A percentile compares a stretch with the other conserved stretches of the same genome.
Conservation (phyloP, 2,797 vertebrate genomes). For the Thamnophis elegans region DNA sequence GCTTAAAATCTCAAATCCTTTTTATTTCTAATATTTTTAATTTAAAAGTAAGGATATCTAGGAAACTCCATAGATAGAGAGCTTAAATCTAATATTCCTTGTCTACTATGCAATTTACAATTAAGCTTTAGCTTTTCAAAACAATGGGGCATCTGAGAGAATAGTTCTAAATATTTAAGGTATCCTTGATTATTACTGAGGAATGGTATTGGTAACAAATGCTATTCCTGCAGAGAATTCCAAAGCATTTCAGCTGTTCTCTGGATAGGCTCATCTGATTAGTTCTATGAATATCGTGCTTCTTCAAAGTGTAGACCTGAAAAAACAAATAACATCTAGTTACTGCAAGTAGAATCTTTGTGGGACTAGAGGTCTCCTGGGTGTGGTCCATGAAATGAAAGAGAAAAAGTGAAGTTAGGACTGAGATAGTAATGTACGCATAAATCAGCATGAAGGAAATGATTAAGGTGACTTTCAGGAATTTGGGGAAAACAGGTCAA, state of each 20-base stretch:
- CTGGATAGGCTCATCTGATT: not conserved
- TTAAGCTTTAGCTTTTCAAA: not conserved
- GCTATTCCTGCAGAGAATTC: not conserved
- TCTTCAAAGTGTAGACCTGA: not conserved
- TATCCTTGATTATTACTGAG: not conserved
- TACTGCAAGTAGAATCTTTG: not conserved
- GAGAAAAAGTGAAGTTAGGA: not conserved
- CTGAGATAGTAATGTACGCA: not conserved
- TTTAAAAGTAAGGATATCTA: not conserved
- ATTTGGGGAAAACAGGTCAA: not conserved
- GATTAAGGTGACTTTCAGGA: not conserved
- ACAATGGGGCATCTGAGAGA: not conserved
- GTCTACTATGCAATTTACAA: not conserved
- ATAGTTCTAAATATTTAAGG: not conserved
- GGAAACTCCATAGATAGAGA: not conserved
- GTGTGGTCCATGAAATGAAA: not conserved
- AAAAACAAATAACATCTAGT: not conserved
- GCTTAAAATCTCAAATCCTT: not conserved
- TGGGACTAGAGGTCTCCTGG: not conserved
- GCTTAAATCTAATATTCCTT: not conserved
- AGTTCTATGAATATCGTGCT: not conserved
- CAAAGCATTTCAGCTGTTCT: not conserved
- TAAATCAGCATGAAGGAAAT: not conserved
- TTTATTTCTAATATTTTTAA: not conserved
- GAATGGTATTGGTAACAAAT: not conserved